These are phyloP conservation scores for Petaurus breviceps DNA, from an alignment of 2,113 vertebrate species.

Conservation along the genomic window DNA sequence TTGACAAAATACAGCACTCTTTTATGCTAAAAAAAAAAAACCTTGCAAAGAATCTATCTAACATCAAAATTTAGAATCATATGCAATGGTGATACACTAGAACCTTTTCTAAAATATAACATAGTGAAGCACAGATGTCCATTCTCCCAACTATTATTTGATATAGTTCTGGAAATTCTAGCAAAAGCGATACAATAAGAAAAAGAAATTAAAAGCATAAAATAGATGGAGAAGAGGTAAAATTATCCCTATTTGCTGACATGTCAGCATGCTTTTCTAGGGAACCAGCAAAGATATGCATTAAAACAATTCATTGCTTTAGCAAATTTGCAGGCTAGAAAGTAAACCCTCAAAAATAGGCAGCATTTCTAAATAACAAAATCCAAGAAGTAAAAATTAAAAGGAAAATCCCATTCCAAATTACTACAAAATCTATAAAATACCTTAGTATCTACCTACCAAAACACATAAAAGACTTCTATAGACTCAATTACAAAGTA, in stretches of 20 bases:
- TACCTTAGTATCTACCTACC: neutral
- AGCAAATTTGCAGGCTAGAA: neutral
- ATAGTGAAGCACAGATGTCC: neutral
- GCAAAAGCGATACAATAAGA: neutral
- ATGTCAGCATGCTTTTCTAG: neutral
- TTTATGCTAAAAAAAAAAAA: neutral
- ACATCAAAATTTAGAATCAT: neutral
- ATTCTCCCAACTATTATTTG: neutral
- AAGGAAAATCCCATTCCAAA: neutral
- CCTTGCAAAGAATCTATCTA: neutral
- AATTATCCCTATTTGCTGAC: neutral
- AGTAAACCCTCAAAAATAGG: neutral
- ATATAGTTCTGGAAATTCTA: neutral
- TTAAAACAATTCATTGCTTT: neutral
- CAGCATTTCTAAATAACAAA: neutral
- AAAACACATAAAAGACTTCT: neutral
- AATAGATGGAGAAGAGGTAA: neutral
- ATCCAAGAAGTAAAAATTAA: neutral
- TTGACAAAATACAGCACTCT: neutral
- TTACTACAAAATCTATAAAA: neutral
- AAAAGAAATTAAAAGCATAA: neutral
- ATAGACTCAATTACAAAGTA: neutral
- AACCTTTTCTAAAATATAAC: neutral
- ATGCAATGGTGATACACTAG: neutral
- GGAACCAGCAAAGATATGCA: neutral